Conservation (phyloP, 2,113 vertebrate species). For the Cyanoderma ruficeps region DNA sequence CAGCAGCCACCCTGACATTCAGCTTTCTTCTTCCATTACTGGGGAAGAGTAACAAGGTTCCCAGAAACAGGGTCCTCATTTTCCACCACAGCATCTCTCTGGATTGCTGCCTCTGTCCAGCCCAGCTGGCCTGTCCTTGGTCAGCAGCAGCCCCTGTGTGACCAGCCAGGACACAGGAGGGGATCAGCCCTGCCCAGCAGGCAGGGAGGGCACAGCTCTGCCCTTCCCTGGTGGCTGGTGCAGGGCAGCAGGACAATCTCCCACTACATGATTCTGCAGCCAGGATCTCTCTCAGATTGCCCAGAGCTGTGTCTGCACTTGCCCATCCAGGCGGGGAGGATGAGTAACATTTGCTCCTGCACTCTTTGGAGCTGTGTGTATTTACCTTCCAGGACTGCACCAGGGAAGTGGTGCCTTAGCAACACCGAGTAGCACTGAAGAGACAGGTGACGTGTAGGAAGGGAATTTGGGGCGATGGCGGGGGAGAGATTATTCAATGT, state of each 20-base stretch:
- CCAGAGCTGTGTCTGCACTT: not conserved
- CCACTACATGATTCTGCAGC: accelerated
- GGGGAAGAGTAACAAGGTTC: not conserved
- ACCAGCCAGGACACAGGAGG: not conserved
- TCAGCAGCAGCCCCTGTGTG: not conserved
- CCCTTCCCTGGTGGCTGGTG: accelerated
- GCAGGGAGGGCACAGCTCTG: not conserved
- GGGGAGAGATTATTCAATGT: not conserved
- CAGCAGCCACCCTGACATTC: not conserved
- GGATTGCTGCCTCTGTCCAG: accelerated
- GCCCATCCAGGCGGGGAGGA: not conserved
- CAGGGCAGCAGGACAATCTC: accelerated
- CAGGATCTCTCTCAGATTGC: accelerated
- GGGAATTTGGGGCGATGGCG: not conserved
- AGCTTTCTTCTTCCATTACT: not conserved
- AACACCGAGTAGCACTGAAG: not conserved
- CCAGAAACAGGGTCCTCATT: not conserved
- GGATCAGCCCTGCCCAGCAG: no score
- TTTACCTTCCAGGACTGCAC: not conserved
- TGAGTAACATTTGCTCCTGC: not conserved
- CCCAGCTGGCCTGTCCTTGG: accelerated
- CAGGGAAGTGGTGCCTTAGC: not conserved
- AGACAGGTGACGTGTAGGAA: not conserved
- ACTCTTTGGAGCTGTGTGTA: not conserved
- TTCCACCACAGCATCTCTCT: not conserved